Evolutionary conservation across 2,888 invertebrate species (phyloP), one percentile per base, ranked within the genome.

Genomic region (Sarcophaga rosellei): DNA sequence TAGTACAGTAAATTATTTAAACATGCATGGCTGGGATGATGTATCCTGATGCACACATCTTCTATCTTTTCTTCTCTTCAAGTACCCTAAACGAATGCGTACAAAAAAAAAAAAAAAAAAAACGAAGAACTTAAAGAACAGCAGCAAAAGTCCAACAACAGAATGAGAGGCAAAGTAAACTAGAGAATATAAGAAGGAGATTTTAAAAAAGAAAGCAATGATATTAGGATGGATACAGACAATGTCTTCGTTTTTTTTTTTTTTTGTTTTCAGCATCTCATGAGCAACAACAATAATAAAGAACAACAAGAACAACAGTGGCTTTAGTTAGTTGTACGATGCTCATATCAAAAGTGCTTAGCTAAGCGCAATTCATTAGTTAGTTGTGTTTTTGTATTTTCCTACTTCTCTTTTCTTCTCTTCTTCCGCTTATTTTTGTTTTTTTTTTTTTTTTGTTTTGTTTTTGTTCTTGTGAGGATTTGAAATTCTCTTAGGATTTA

Each of bases 1-100:
- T 84, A 86, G 81, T 86, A 84, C 78, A 86, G 81, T 84, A 84
- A 84, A 81, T 86, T 84, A 84, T 84, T 84, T 86, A 75, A 86
- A 44, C 70, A 78, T 84, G 69, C 80, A 76, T 82, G 45, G 44
- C n/a, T 66, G 69, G 69, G 23, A 35, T 35, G 10, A 74, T 82
- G 74, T 61, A 63, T 15, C 69, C 20, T 61, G 23, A 2, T 23
- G 21, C 62, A 74, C 61, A 57, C 53, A 69, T 68, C 68, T 62
- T 76, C 72, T 63, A 63, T 45, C 81, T 82, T 8, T 8, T 35
- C 53, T 53, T 17, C 53, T 53, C 17, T 17, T 53, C 17, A 53
- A 15, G 53, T 53, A 12, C 53, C 4, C 53, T 53, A 4, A 15
- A 53, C 4, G 4, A 53, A 53, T 15, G 15, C 53, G 4, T 63